These are phyloP conservation scores for Coracopsis vasa DNA, from an alignment of 2,113 vertebrate species.

Conservation along the genomic window DNA sequence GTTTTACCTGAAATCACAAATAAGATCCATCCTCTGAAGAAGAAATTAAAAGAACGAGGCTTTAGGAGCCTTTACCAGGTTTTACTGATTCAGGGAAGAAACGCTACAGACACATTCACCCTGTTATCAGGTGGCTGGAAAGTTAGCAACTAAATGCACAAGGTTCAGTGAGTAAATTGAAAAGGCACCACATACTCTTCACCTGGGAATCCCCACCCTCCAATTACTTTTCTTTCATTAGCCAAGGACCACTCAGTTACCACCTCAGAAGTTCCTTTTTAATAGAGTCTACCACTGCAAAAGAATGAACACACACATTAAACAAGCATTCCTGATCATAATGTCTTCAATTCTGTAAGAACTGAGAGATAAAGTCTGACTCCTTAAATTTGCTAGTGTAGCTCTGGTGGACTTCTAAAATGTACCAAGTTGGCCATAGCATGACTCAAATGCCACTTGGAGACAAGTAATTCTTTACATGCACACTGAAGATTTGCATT, in stretches of 20 bases:
- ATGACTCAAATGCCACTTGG: neutral
- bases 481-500: neutral
- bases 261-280: neutral
- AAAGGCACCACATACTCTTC: neutral
- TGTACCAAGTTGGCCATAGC: neutral
- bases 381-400: neutral
- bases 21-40: neutral
- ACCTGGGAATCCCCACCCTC: neutral
- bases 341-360: neutral
- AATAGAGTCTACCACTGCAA: neutral
- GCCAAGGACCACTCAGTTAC: neutral
- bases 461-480: neutral
- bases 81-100: neutral
- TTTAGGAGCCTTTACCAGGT: neutral
- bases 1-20: neutral
- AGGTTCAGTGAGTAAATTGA: neutral
- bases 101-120: neutral
- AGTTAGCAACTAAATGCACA: rapidly evolving
- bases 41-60: neutral
- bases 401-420: neutral
- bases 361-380: neutral
- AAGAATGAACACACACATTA: neutral
- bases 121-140: neutral
- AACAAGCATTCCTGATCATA: neutral
- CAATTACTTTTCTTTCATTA: neutral